A percentile compares a stretch with the other conserved stretches of the same genome.
Conservation (phyloP, 2,888 invertebrate species). For the Cantharis nigra region DNA sequence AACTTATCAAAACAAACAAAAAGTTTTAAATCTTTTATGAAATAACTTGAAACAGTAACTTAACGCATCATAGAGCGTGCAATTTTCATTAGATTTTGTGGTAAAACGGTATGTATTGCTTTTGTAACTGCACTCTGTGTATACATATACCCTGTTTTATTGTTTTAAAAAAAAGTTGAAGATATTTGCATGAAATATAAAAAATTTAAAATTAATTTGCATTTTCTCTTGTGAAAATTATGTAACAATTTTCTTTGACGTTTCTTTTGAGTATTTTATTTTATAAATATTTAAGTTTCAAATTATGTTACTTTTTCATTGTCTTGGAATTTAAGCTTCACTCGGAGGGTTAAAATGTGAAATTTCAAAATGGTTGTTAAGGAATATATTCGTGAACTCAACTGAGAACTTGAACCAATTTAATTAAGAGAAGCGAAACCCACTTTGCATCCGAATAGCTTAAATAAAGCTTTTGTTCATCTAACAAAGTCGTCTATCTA, state of each 20-base stretch:
- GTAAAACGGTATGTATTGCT: no score
- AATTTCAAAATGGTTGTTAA: constrained; percentile 29
- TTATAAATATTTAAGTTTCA: constrained; percentile 6
- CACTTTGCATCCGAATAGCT: constrained; percentile 45
- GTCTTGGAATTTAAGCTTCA: constrained; percentile 25
- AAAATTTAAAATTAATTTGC: constrained; percentile 3
- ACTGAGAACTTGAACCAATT: constrained; percentile 36
- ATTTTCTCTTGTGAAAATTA: background rate
- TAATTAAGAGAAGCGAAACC: constrained; percentile 45
- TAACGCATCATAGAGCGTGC: no score
- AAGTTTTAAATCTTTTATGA: no score
- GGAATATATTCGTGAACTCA: constrained; percentile 26
- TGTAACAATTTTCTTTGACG: background rate
- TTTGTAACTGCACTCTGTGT: no score
- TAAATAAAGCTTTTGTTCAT: constrained; percentile 25
- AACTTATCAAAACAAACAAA: no score
- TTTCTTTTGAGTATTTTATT: constrained; percentile 6
- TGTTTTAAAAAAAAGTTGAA: background rate
- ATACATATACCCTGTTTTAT: no score
- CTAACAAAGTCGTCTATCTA: constrained; percentile 25
- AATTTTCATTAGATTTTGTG: no score
- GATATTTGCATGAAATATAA: background rate
- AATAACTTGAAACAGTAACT: no score
- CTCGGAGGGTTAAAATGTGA: constrained; percentile 21
- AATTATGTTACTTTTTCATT: constrained; percentile 11